These are phyloP conservation scores for Chloropsis cyanopogon DNA, from an alignment of 2,113 vertebrate genomes.

Conservation along the genomic window DNA sequence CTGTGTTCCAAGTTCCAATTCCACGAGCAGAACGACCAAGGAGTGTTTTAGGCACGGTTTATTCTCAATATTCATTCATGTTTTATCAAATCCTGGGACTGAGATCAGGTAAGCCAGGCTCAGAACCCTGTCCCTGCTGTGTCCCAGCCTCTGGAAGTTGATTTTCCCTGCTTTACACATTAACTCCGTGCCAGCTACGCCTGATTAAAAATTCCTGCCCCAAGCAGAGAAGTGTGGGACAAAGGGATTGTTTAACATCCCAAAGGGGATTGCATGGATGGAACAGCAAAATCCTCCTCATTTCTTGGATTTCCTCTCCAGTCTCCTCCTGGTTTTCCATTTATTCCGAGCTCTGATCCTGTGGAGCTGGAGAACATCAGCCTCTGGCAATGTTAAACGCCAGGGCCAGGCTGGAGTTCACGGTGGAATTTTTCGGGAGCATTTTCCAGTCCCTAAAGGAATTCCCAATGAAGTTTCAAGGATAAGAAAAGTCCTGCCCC, in stretches of 20 bases:
- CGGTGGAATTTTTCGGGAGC: not conserved
- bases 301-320: not conserved
- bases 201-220: not conserved
- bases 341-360: not conserved
- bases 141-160: not conserved
- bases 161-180: not conserved
- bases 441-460: not conserved
- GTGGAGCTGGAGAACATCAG: not conserved
- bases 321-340: not conserved
- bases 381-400: not conserved
- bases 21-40: no score
- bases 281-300: not conserved
- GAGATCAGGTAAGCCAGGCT: not conserved
- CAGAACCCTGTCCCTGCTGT: not conserved
- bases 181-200: not conserved
- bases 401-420: not conserved
- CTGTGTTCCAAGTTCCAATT: not conserved
- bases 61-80: not conserved
- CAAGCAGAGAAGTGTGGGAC: not conserved
- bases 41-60: not conserved
- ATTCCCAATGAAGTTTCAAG: accelerated
- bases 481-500: not conserved
- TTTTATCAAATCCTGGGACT: not conserved
- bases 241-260: not conserved
- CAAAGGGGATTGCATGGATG: not conserved